Conservation (phyloP, 2,888 invertebrate genomes). For the Polyommatus icarus region DNA sequence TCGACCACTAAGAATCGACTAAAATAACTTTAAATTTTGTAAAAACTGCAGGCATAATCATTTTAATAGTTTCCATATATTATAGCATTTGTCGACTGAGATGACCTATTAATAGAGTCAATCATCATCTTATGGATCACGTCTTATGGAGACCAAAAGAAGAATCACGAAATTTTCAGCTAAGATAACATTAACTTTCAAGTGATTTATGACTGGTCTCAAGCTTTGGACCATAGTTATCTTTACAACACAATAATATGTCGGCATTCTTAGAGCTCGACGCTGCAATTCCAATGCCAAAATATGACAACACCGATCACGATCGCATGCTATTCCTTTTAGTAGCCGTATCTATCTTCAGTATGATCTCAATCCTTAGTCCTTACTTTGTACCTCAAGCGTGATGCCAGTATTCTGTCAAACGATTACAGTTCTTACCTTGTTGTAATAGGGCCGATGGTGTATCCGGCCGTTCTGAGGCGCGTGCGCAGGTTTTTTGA, state of each 20-base stretch:
- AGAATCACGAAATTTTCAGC: too few species aligned
- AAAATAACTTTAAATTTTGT: not conserved
- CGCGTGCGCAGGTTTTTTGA: conserved; percentile 83
- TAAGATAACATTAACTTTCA: too few species aligned
- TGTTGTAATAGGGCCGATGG: conserved; percentile 70
- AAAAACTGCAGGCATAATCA: not conserved
- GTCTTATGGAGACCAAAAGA: too few species aligned
- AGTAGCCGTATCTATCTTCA: not conserved
- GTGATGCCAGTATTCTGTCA: not conserved
- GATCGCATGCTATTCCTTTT: not conserved
- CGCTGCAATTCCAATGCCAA: not conserved
- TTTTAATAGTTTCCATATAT: too few species aligned
- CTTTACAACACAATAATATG: not conserved
- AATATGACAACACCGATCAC: not conserved
- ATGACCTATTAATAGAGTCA: too few species aligned
- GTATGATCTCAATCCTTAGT: not conserved
- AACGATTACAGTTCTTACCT: conserved; percentile 50
- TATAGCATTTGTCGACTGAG: too few species aligned
- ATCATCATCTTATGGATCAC: too few species aligned
- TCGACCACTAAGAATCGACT: not conserved
- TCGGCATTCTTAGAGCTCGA: not conserved
- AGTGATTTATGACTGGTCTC: too few species aligned
- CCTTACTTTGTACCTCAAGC: not conserved
- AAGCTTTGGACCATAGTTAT: not conserved
- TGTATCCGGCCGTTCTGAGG: conserved; percentile 72